phyloP scores from a whole-genome alignment of 2,888 invertebrate species.

The Heteromurus nitidus region DNA sequence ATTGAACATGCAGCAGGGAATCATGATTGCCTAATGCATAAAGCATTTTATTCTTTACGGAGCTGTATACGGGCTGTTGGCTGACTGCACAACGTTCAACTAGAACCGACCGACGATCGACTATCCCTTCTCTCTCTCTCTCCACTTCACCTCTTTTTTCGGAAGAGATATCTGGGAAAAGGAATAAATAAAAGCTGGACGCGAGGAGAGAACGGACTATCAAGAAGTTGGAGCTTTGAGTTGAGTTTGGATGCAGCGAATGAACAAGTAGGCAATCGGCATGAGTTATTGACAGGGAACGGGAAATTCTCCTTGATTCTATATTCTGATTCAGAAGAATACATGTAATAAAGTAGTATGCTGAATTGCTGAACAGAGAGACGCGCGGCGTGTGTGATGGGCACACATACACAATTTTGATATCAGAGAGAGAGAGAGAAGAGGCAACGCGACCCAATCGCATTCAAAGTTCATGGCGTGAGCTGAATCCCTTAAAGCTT shows the following conservation, averaged over 20 bases:
- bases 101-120: too few relatives aligned
- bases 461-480: conserved; percentile 73
- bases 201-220: conserved; percentile 38
- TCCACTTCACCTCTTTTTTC: conserved; percentile 51
- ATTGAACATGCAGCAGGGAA: conserved; percentile 64
- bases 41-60: conserved; percentile 63
- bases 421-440: conserved; percentile 16
- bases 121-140: conserved; percentile 25
- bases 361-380: conserved; percentile 42
- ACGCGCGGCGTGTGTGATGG: conserved; percentile 27
- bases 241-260: conserved; percentile 37
- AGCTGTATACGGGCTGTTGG: conserved; percentile 29
- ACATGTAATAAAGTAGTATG: conserved; percentile 39
- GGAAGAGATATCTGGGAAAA: conserved; percentile 46
- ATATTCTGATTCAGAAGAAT: conserved; percentile 56
- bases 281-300: conserved; percentile 60
- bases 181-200: conserved; percentile 47
- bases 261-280: conserved; percentile 62
- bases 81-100: background rate
- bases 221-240: conserved; percentile 28
- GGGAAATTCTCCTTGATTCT: conserved; percentile 51
- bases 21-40: conserved; percentile 65
- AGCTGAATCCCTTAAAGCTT: conserved; percentile 65
- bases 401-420: conserved; percentile 36
- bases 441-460: conserved; percentile 65